These are phyloP conservation scores for Dioctria linearis DNA, from an alignment of 2,888 invertebrate genomes.

Conservation along the genomic window DNA sequence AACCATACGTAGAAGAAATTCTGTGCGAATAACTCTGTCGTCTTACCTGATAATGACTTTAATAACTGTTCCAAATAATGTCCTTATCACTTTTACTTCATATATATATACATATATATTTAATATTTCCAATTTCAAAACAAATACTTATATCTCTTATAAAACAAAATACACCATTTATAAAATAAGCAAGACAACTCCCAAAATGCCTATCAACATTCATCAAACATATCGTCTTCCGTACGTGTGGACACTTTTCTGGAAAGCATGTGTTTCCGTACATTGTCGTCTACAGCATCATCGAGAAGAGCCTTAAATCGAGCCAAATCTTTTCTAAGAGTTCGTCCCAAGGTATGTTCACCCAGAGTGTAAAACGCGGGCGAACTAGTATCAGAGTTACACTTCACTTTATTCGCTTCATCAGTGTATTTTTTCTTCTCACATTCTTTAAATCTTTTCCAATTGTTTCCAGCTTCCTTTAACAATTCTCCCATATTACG, in stretches of 20 bases:
- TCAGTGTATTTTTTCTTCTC: not conserved
- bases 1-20: no score
- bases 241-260: not conserved
- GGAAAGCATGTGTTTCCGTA: not conserved
- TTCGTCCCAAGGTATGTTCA: not conserved
- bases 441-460: not conserved
- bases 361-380: not conserved
- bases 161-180: no score
- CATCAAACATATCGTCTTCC: no score
- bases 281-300: not conserved
- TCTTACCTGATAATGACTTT: no score
- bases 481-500: not conserved
- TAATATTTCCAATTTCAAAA: no score
- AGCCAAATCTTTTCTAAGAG: not conserved
- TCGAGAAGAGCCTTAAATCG: not conserved
- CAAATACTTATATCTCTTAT: no score
- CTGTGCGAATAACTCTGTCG: no score
- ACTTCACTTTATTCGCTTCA: not conserved
- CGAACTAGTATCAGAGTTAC: not conserved
- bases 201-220: no score
- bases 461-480: not conserved
- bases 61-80: no score
- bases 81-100: no score
- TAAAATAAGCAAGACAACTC: no score
- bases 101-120: no score